A percentile compares a stretch with the other conserved stretches of the same genome.
These are phyloP conservation scores for Venustaconcha ellipsiformis DNA, from an alignment of 1,140 invertebrate species.

Conservation along the genomic window DNA sequence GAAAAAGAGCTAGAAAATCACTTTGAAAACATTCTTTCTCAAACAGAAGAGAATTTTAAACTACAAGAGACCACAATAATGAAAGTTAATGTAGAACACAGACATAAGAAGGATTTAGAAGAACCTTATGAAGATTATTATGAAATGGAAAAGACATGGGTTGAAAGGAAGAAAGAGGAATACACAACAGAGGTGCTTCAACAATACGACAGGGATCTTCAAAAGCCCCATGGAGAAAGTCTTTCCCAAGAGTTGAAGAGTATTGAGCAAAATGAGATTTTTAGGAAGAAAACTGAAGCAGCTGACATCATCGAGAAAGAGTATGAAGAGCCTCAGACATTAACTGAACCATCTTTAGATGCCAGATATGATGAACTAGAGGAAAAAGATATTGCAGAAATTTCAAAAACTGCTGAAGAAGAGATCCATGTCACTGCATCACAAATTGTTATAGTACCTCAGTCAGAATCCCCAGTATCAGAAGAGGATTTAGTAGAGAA, in stretches of 20 bases:
- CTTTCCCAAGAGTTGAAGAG: conserved; percentile 1
- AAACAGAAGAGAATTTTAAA: not conserved
- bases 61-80: conserved; percentile 28
- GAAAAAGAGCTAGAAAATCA: too few relatives aligned
- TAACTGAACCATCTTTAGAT: conserved; percentile 11
- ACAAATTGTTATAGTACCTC: not conserved
- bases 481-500: conserved; percentile 34
- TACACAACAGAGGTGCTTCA: not conserved
- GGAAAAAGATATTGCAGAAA: not conserved
- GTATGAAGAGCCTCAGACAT: not conserved
- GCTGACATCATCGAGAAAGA: conserved; percentile 3
- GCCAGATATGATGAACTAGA: not conserved
- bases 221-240: not conserved
- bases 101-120: conserved; percentile 8
- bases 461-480: conserved; percentile 12
- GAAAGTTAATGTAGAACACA: not conserved
- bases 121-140: conserved; percentile 14
- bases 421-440: not conserved
- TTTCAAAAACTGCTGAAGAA: not conserved
- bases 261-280: conserved; percentile 1
- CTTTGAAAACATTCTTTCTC: not conserved
- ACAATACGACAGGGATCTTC: not conserved
- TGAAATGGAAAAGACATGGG: conserved; percentile 2
- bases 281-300: conserved; percentile 20
- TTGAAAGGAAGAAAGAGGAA: conserved; percentile 11